These are phyloP conservation scores for Nephila pilipes DNA, from an alignment of 1,140 invertebrate species.

Conservation along the genomic window DNA sequence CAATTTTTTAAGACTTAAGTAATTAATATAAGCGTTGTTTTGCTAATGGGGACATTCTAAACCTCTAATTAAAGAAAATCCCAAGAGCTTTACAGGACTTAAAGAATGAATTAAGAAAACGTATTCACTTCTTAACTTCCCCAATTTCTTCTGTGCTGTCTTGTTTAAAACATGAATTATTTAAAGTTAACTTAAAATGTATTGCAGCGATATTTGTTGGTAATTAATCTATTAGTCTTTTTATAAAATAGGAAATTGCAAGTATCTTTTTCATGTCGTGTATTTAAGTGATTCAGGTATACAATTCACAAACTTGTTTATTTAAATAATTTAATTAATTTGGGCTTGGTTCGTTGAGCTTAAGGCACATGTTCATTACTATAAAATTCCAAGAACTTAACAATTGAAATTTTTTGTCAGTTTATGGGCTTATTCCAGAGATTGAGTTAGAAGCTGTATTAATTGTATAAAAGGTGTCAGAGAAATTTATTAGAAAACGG, in stretches of 20 bases:
- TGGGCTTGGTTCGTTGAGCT: too few species aligned
- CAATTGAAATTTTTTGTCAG: too few species aligned
- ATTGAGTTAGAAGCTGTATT: too few species aligned
- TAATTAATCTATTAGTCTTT: not conserved
- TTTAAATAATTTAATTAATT: too few species aligned
- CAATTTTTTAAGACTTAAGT: conserved; percentile 3
- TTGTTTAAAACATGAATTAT: conserved; percentile 7
- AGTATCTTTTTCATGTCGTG: too few species aligned
- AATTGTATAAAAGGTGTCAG: too few species aligned
- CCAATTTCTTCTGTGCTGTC: not conserved
- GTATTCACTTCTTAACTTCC: not conserved
- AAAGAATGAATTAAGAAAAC: not conserved
- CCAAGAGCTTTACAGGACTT: not conserved
- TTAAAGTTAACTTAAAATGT: conserved; percentile 19
- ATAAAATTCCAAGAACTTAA: too few species aligned
- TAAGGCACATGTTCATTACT: too few species aligned
- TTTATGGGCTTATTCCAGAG: too few species aligned
- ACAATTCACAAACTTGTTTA: too few species aligned
- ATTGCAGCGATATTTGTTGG: not conserved
- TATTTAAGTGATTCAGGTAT: too few species aligned
- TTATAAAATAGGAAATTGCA: not conserved
- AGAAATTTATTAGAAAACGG: too few species aligned
- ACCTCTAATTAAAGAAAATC: conserved; percentile 44
- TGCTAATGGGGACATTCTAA: conserved; percentile 33
- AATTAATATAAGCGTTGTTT: conserved; percentile 14